phyloP scores from a whole-genome alignment of 1,140 invertebrate genomes.

The Drosophila rhopaloa region DNA sequence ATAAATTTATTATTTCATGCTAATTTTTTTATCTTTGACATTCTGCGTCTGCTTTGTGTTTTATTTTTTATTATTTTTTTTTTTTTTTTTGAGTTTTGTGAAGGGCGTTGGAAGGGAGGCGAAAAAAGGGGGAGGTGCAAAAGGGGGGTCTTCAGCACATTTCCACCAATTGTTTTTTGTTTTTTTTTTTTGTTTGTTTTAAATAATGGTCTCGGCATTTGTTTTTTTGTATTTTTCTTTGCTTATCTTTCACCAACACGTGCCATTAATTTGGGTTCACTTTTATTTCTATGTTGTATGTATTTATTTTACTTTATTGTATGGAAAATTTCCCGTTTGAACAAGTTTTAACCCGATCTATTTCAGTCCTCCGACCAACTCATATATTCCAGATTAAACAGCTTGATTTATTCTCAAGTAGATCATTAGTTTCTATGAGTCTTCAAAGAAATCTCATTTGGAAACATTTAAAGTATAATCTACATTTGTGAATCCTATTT shows the following conservation, averaged over 20 bases:
- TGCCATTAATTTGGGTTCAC: conserved; percentile 33
- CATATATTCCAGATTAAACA: conserved; percentile 14
- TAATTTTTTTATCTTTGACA: conserved; percentile 58
- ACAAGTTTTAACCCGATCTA: conserved; percentile 7
- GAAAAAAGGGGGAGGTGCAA: neutral
- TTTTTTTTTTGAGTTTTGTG: neutral
- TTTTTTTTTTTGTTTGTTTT: conserved; percentile 3
- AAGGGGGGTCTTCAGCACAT: neutral
- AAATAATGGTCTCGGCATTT: conserved; percentile 16
- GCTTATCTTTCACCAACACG: conserved; percentile 25
- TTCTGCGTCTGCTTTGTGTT: conserved; percentile 28
- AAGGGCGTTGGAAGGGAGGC: conserved; percentile 11
- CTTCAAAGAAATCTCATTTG: neutral
- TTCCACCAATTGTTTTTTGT: conserved; percentile 6
- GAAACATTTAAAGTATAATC: neutral
- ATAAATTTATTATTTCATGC: conserved; percentile 59
- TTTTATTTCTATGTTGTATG: conserved; percentile 20
- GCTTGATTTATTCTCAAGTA: conserved; percentile 12
- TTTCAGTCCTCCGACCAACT: neutral
- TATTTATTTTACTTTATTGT: conserved; percentile 25
- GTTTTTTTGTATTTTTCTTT: conserved; percentile 15
- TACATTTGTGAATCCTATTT: neutral
- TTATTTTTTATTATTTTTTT: too few relatives aligned
- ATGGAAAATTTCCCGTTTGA: conserved; percentile 17
- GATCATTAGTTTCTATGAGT: neutral